A percentile compares a stretch with the other conserved stretches of the same genome.
These are phyloP conservation scores for Cyphomyrmex costatus DNA, from an alignment of 1,140 invertebrate genomes.

Conservation along the genomic window DNA sequence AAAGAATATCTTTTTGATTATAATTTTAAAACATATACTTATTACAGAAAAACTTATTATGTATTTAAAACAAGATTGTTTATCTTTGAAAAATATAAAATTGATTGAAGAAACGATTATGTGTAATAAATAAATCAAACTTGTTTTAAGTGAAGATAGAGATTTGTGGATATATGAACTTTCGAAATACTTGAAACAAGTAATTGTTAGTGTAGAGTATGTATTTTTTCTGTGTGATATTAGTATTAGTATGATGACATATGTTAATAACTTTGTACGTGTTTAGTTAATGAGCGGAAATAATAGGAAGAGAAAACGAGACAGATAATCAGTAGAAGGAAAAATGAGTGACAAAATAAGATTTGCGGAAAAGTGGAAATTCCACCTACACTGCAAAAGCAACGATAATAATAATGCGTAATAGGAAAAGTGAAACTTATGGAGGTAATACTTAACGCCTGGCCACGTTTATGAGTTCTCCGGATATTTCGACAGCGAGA, in stretches of 20 bases:
- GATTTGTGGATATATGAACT: no score
- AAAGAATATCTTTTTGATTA: no score
- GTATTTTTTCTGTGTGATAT: not conserved
- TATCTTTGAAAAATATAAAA: no score
- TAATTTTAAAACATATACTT: no score
- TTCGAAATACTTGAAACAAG: no score
- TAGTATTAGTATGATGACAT: not conserved
- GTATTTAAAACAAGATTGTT: no score
- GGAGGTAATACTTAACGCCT: slow-evolving; percentile 53
- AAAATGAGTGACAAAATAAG: not conserved
- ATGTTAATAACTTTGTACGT: not conserved
- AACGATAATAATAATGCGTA: slow-evolving; percentile 37
- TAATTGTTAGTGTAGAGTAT: no score
- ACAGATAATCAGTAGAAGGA: not conserved
- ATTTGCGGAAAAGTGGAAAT: slow-evolving; percentile 38
- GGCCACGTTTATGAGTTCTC: slow-evolving; percentile 32
- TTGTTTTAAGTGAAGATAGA: no score
- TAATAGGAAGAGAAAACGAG: not conserved
- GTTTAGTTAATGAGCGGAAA: not conserved
- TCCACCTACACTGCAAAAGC: slow-evolving; percentile 24
- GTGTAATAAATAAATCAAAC: no score
- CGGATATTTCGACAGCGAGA: slow-evolving; percentile 35
- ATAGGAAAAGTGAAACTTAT: slow-evolving; percentile 69
- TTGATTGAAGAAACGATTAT: no score
- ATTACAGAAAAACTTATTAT: no score